Base-by-base conservation (phyloP, 30 jellyfish, hydroid and myxozoan species). In the Pseudorhiza aurosa region DNA sequence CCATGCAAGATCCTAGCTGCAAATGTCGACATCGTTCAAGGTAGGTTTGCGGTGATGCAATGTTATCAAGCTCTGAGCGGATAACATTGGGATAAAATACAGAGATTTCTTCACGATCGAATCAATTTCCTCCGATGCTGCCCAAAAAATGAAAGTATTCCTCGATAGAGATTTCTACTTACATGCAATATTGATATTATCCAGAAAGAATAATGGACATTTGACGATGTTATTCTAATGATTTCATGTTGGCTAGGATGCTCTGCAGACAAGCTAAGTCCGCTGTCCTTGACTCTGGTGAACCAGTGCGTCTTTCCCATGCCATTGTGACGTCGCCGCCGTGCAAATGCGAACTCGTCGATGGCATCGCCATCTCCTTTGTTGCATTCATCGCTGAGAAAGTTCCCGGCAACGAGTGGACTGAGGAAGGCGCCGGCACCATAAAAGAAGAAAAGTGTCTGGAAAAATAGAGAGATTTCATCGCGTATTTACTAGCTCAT, bases 351-450 rank as follows among this genome's bases (percentile, higher is more conserved):
- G 60, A 94, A 94, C 40, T 88, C 97, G 18, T 82, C 80, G 19
- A 94, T 42, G 5, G 84, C 92, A 14, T 82, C 95, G 2, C 78
- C 51, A 24, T 87, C 95, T 0, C 97, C 99, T 49, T 81, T 88
- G 60, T 94, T 94, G 87, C 99, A 94, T 57, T 94, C 97, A 67
- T 88, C 97, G 72, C 92, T 94, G 50, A 94, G 85, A 57, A 94
- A 94, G 37, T 83, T 82, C 0, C 99, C 99, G 21, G 99, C 99
- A 31, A 94, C 85, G 21, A 94, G 93, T 9, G 99, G 99, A 82
- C 99, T 94, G 63, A 94, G 88, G 42, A 94, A 94, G 5, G 99
- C 99, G 31, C 99, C 99, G 29, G 94, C 95, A 25, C 99, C 99
- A 59, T 94, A 94, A 82, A 94, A 94, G 73, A 94, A 94, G 68